Evolutionary conservation across 1,140 invertebrate species (phyloP), one percentile per base, ranked within the genome.

Genomic region (Venturia canescens): DNA sequence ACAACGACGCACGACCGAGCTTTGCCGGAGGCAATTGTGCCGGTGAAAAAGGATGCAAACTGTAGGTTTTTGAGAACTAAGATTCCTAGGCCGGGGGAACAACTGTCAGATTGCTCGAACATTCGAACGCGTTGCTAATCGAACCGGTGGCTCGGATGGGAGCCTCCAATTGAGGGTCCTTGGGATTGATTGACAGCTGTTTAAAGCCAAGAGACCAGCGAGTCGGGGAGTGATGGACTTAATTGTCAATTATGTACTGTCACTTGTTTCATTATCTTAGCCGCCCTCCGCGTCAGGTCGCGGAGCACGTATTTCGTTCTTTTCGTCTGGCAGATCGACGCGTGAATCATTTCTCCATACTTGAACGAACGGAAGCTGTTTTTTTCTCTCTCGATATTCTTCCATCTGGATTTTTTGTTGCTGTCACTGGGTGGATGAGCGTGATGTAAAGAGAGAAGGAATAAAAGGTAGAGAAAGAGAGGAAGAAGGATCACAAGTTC

Each of bases 311-410:
- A 4, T 11, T 44, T 63, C 23, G 26, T 26, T 63, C 21, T 63
- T 63, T 63, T 26, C 23, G 9, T 63, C n/a, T 63, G 23, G 27
- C 11, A 3, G n/a, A 63, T 63, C 60, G 60, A 63, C 9, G n/a
- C 50, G n/a, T 53, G 50, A 53, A 63, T 63, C 23, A 63, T 63
- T 63, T 63, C 21, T 15, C 2, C 5, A 26, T 9, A 63, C 11
- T 23, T 23, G 60, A 63, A 26, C 60, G 27, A 63, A 63, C 60
- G 60, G 60, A 63, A 63, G 60, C 5, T 44, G n/a, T 57, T 18
- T 44, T 57, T 57, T 18, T 57, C 21, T 69, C 29, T 63, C 26
- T 63, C 66, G 29, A 69, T 63, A 26, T 63, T n/a, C 21, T 26
- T 11, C 27, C 18, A 18, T 18, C 27, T 31, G 6, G 31, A 18